A percentile compares a stretch with the other conserved stretches of the same genome.
These are phyloP conservation scores for Brachionus plicatilis DNA, from an alignment of 1,140 invertebrate genomes.

Conservation along the genomic window DNA sequence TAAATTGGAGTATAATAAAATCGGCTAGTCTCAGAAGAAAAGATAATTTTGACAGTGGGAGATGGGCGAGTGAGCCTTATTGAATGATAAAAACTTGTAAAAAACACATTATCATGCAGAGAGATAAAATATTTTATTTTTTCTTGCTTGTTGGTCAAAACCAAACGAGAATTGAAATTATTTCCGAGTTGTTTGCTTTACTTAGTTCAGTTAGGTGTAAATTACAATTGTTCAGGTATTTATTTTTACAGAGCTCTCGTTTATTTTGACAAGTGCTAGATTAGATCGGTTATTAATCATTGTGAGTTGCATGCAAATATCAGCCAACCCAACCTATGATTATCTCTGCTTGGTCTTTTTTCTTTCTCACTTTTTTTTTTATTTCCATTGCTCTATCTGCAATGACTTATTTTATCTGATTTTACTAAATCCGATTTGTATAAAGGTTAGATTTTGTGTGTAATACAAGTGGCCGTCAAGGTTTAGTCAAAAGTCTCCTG, in stretches of 20 bases:
- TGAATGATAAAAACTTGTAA: constrained; percentile 23
- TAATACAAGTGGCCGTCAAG: no score
- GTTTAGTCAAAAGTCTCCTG: no score
- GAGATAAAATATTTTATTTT: neutral
- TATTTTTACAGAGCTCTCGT: neutral
- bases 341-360: constrained; percentile 29
- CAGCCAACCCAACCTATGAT: neutral
- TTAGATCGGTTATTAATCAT: constrained; percentile 1
- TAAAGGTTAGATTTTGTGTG: constrained; percentile 21
- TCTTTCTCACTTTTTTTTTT: neutral
- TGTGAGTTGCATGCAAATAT: neutral
- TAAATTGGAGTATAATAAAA: neutral
- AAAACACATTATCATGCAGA: constrained; percentile 17
- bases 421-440: neutral
- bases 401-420: neutral
- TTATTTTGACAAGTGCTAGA: constrained; percentile 21
- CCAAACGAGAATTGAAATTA: neutral
- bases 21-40: neutral
- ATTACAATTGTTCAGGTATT: neutral
- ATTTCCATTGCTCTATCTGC: neutral
- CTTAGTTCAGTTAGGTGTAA: neutral
- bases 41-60: neutral
- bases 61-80: neutral
- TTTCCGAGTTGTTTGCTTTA: neutral
- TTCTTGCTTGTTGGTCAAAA: neutral